These are phyloP conservation scores for Strix aluco DNA, from an alignment of 2,113 vertebrate genomes.

Conservation along the genomic window DNA sequence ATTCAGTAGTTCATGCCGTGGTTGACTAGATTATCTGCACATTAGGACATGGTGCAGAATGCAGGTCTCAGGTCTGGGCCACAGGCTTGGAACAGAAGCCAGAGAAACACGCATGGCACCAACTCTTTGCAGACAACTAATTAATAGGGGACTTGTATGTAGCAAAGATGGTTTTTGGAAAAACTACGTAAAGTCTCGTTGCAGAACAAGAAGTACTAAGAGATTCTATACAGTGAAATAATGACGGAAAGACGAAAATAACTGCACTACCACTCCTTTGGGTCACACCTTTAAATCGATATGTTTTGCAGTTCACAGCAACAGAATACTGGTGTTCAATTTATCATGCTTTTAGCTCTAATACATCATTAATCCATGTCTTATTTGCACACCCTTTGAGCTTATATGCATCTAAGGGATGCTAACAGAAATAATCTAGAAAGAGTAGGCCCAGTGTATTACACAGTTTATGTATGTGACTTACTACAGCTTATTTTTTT, in stretches of 20 bases:
- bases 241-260: not conserved
- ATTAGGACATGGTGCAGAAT: not conserved
- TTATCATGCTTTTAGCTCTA: not conserved
- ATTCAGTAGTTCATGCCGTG: not conserved
- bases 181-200: not conserved
- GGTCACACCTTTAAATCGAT: not conserved
- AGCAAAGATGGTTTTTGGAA: not conserved
- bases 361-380: not conserved
- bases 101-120: not conserved
- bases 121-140: not conserved
- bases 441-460: not conserved
- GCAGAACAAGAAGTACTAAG: not conserved
- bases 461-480: not conserved
- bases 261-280: not conserved
- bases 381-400: not conserved
- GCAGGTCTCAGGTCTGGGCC: fast-evolving
- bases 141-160: not conserved
- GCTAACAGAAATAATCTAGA: not conserved
- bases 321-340: not conserved
- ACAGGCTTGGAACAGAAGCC: not conserved
- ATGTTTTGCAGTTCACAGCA: not conserved
- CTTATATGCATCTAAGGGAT: not conserved
- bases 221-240: not conserved
- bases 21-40: not conserved
- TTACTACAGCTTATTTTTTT: not conserved